Conservation (phyloP, 2,888 invertebrate species). For the Teleiodes luculella region DNA sequence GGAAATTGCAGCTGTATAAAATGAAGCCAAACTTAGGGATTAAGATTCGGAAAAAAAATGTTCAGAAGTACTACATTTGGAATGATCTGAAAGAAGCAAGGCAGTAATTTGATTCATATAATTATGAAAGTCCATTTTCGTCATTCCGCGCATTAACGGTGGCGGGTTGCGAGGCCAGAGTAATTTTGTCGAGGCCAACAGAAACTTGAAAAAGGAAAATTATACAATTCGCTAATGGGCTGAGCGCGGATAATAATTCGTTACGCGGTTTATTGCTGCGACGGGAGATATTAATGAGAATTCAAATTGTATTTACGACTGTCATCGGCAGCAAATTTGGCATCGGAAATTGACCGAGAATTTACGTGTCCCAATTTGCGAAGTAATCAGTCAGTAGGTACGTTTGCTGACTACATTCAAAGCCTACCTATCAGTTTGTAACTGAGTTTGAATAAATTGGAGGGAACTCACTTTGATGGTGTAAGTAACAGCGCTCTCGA, state of each 20-base stretch:
- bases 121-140: conserved; percentile 64
- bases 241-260: conserved; percentile 62
- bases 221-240: conserved; percentile 74
- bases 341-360: conserved; percentile 2
- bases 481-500: not conserved
- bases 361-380: conserved; percentile 3
- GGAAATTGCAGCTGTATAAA: too few relatives aligned
- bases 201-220: conserved; percentile 73
- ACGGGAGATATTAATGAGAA: conserved; percentile 50
- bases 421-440: not conserved
- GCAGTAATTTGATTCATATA: conserved; percentile 52
- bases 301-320: conserved; percentile 43
- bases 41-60: not conserved
- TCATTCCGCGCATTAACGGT: conserved; percentile 61
- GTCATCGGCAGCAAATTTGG: conserved; percentile 13
- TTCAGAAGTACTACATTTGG: conserved; percentile 4
- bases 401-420: not conserved
- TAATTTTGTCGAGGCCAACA: conserved; percentile 65
- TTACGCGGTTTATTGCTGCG: conserved; percentile 51
- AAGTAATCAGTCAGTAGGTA: conserved; percentile 4
- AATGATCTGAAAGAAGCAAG: conserved; percentile 25
- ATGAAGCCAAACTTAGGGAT: not conserved
- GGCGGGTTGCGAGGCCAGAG: conserved; percentile 62
- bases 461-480: not conserved
- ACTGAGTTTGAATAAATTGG: not conserved